Evolutionary conservation across 1,140 invertebrate genomes (phyloP), one percentile per base, ranked within the genome.

Genomic region (Drosophila grimshawi): DNA sequence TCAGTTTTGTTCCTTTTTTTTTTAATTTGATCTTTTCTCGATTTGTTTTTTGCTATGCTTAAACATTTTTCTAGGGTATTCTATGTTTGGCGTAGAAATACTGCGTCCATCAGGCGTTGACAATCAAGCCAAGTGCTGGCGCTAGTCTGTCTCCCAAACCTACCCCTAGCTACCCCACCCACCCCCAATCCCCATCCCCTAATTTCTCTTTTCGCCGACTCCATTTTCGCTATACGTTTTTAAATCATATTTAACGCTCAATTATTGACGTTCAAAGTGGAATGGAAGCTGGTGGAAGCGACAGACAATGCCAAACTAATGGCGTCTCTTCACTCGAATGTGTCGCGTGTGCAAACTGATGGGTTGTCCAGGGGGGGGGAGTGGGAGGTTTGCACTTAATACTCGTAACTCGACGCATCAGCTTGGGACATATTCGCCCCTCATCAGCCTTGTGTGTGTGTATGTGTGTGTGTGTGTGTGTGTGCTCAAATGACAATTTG

Each of bases 211-310:
- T 4, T 33, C 19, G 2, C 30, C 49, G 30, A 30, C 32, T 6
- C 41, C 30, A 45, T 49, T 56, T 65, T 63, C 53, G 46, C 65
- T 65, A 45, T 76, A 59, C 53, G 52, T 49, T 81, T 76, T 64
- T 80, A 88, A 89, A 88, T 88, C 85, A 88, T 89, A 88, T 88
- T 88, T 88, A 78, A 88, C 85, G 85, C 85, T 88, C 85, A 88
- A 88, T 88, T 88, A 88, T 88, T 88, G 85, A 80, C 80, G 78
- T 77, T 88, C 80, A 88, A 85, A 88, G 85, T 75, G 80, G 80
- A 75, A 48, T n/a, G 55, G 72, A 73, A 69, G 75, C 76, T 62
- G 66, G 5, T 62, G 66, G n/a, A 43, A 10, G 5, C 60, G 30
- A 57, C 80, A 89, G 85, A 88, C 83, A 88, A 88, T 88, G 83